A percentile compares a stretch with the other conserved stretches of the same genome.
Evolutionary conservation across 2,888 invertebrate species (phyloP).

Genomic region (Melieria crassipennis): DNA sequence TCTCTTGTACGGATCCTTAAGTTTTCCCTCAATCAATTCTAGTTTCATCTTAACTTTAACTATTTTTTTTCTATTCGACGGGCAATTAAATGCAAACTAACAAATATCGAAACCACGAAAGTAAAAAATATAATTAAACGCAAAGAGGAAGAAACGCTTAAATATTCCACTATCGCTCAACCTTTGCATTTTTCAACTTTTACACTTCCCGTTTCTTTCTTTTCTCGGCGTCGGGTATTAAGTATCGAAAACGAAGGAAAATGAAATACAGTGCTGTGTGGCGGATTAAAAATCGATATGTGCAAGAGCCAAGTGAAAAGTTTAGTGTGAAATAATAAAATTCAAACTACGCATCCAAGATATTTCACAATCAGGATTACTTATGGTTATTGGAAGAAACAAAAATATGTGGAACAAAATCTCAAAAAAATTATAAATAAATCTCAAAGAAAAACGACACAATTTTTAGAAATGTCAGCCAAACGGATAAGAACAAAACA

Average conservation of each 20-base stretch:
- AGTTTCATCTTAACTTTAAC: conserved; percentile 41
- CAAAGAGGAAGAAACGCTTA: not conserved
- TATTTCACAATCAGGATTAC: too few relatives aligned
- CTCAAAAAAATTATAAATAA: not conserved
- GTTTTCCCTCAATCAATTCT: conserved; percentile 61
- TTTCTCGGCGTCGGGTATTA: not conserved
- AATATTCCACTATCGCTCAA: not conserved
- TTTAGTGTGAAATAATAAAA: too few relatives aligned
- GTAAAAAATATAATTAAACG: conserved; percentile 27
- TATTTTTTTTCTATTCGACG: conserved; percentile 19
- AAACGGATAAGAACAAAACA: not conserved
- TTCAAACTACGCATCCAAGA: too few relatives aligned
- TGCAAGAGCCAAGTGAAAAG: conserved; percentile 15
- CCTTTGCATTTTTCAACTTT: conserved; percentile 35
- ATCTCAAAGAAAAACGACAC: not conserved
- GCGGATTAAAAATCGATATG: conserved; percentile 30
- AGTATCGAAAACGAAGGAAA: conserved; percentile 22
- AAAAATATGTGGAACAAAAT: conserved; percentile 48
- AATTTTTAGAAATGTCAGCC: not conserved
- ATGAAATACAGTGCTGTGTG: conserved; percentile 15
- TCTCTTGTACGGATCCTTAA: conserved; percentile 62
- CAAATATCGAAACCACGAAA: conserved; percentile 23
- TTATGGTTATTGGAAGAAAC: conserved; percentile 31
- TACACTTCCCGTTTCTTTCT: conserved; percentile 30
- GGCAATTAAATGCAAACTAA: conserved; percentile 22